Evolutionary conservation across 1,140 invertebrate species (phyloP), one percentile per base, ranked within the genome.

Genomic region (Papilio dardanus): DNA sequence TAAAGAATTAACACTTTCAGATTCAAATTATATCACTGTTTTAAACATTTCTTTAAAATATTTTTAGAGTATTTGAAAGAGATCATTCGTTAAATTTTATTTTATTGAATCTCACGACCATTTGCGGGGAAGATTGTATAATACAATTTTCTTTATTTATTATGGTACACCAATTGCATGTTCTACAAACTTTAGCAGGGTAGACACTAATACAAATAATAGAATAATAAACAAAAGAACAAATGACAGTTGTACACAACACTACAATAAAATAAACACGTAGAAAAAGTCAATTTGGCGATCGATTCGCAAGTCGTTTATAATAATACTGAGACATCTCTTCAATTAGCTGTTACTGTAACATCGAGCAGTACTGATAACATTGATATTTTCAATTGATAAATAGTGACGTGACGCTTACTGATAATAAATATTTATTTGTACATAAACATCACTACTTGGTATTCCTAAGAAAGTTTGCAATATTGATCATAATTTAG

Each of bases 331-430:
- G 81, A 85, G 74, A 81, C 78, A 77, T 77, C 75, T 74, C 68
- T 76, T 74, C 73, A 77, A 86, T 78, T 81, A 78, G 74, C 69
- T 75, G 46, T 69, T 77, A 74, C 21, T 65, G 75, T 74, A 28
- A 46, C 69, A 79, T 82, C 58, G 77, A 79, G 31, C 81, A 79
- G 69, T 76, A 80, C 37, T 75, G 85, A 88, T 86, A 86, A 83
- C 74, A 79, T 77, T 74, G 84, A 88, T 87, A 82, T 80, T 81
- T 82, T 80, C 74, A 84, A 19, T 31, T 74, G 69, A 83, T 86
- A 83, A 84, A 83, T 80, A 85, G 77, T 79, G 78, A 79, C 66
- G 77, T 75, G 79, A 76, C 86, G 86, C 86, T 85, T 86, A 79
- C 81, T 40, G 69, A 74, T 74, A 74, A 76, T 71, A 40, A 73